phyloP scores from a whole-genome alignment of 2,797 vertebrate species.

The Anguilla anguilla region DNA sequence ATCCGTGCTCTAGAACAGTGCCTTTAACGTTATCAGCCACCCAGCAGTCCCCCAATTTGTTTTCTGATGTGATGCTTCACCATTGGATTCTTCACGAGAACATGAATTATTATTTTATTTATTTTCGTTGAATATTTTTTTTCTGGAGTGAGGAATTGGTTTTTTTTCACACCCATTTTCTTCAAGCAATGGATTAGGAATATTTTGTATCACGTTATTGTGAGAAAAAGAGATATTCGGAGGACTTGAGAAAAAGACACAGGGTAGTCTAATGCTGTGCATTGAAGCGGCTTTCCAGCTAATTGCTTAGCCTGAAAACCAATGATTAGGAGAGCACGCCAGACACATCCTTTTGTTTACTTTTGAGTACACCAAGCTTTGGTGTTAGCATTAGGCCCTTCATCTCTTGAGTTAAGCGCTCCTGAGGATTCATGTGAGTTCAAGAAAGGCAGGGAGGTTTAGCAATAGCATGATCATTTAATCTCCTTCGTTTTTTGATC shows the following conservation, averaged over 20 bases:
- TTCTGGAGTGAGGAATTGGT: neutral
- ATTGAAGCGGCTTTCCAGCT: neutral
- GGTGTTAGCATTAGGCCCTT: neutral
- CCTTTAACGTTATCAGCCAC: no score
- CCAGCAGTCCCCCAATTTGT: no score
- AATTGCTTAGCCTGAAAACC: neutral
- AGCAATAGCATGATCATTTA: neutral
- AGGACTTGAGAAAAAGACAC: neutral
- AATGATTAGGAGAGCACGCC: neutral
- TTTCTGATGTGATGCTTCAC: no score
- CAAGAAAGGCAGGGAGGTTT: neutral
- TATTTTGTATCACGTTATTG: neutral
- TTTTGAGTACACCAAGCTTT: neutral
- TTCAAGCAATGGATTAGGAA: neutral
- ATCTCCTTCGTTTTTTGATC: neutral
- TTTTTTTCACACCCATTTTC: neutral
- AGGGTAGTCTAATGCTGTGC: neutral
- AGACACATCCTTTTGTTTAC: neutral
- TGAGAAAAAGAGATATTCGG: neutral
- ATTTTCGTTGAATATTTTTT: neutral
- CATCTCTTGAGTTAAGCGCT: neutral
- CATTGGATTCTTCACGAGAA: no score
- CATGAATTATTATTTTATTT: no score
- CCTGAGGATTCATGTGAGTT: neutral
- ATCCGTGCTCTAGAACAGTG: no score